Evolutionary conservation across 1,140 invertebrate genomes (phyloP), one percentile per base, ranked within the genome.

Genomic region (Calliopsis andreniformis): DNA sequence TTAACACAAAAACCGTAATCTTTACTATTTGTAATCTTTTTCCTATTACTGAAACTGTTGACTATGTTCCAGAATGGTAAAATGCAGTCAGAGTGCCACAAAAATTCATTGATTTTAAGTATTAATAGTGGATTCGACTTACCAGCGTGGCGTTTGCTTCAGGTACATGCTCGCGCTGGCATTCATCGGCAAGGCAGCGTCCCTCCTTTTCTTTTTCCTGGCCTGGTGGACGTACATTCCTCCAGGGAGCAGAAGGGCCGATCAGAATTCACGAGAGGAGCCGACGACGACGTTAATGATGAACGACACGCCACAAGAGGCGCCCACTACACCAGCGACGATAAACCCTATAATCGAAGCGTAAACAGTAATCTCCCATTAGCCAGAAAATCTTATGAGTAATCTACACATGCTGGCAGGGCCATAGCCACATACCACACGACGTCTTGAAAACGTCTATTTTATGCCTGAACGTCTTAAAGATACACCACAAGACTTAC

Each of bases 221-320:
- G 94, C 95, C 16, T 95, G 95, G 95, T 94, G 94, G 93, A 94
- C 93, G 85, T 95, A 96, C 86, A 91, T 93, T 32, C 94, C 95
- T 6, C 95, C 94, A 0, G 82, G 82, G 7, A 71, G 64, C 78
- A 91, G 58, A 86, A 88, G 43, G 76, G 62, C 78, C 25, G 81
- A 70, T 14, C 58, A 85, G 6, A 82, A 87, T 49, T 68, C 67
- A 7, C 55, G 62, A 16, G 81, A 86, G 23, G 77, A 88, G 28
- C 79, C 84, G 0, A 70, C 84, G 0, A 78, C 88, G 5, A 87
- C 88, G 7, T 51, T 90, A 20, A 80, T 85, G 53, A 32, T 79
- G 3, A 80, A 63, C 47, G 83, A 89, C 2, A 70, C 66, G 0
- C 61, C 75, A 0, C 83, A 76, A 16, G 78, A 81, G 28, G 20